A percentile compares a stretch with the other conserved stretches of the same genome.
Conservation (phyloP, 2,113 vertebrate species). For the Cynoglossus semilaevis region DNA sequence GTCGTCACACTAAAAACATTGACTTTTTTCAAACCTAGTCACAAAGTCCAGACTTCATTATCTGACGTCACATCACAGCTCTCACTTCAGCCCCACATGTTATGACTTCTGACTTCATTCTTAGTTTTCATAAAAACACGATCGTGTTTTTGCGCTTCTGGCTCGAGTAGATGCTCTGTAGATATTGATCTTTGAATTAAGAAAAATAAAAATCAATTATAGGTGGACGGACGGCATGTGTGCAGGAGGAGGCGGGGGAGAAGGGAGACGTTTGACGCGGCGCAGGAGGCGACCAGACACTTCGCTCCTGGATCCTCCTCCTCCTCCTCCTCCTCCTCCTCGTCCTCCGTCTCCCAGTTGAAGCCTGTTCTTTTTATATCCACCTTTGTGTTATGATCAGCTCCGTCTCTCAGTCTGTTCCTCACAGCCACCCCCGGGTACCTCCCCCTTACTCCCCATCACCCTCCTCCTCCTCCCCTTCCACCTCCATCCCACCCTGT, state of each 20-base stretch:
- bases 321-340: constrained; percentile 11
- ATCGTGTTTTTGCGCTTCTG: not conserved
- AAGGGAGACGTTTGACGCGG: constrained; percentile 28
- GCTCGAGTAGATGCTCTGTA: not conserved
- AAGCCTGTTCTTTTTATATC: not conserved
- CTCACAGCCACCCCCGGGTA: constrained; percentile 70
- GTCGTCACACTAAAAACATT: too few species aligned
- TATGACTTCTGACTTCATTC: too few species aligned
- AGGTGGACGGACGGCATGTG: not conserved
- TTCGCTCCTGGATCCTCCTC: constrained; percentile 39
- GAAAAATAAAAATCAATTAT: constrained; percentile 22
- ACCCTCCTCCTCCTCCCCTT: constrained; percentile 31
- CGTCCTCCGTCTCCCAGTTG: constrained; percentile 13
- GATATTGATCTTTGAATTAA: not conserved
- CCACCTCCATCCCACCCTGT: constrained; percentile 43
- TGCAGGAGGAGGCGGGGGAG: not conserved
- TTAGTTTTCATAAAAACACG: too few species aligned
- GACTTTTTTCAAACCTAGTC: too few species aligned
- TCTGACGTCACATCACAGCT: too few species aligned
- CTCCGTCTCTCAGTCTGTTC: constrained; percentile 71
- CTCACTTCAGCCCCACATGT: too few species aligned
- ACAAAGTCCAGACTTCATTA: too few species aligned
- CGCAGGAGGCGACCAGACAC: constrained; percentile 29
- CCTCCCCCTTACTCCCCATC: constrained; percentile 14
- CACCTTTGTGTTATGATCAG: constrained; percentile 80